A percentile compares a stretch with the other conserved stretches of the same genome.
phyloP scores from a whole-genome alignment of 2,113 vertebrate species.

The Daphoenositta chrysoptera region DNA sequence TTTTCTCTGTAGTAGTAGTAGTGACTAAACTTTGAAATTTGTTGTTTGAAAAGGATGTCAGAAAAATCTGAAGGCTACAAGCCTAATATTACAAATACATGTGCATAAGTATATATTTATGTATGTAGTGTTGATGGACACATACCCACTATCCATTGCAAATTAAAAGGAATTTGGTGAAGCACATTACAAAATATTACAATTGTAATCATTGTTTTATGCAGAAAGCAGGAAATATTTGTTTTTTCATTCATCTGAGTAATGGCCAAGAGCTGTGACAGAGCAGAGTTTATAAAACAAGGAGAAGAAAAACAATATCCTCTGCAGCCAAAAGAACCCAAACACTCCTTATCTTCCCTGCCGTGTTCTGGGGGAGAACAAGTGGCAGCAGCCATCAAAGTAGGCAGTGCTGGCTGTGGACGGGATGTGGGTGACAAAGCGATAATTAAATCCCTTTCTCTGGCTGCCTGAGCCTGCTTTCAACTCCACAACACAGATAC shows the following conservation, averaged over 20 bases:
- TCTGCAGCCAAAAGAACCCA: not conserved
- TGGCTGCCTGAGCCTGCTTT: not conserved
- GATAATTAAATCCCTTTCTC: conserved; percentile 24
- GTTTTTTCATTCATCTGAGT: not conserved
- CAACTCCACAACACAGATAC: not conserved
- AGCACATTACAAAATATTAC: not conserved
- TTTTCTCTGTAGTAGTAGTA: not conserved
- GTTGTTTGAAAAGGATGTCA: not conserved
- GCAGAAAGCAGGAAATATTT: not conserved
- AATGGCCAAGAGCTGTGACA: not conserved
- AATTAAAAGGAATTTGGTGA: not conserved
- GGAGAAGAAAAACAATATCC: not conserved
- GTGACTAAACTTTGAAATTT: not conserved
- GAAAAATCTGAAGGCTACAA: not conserved
- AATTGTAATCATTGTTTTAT: not conserved
- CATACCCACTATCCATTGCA: not conserved
- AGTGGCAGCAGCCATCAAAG: not conserved
- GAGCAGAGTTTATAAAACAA: not conserved
- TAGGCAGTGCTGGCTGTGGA: not conserved
- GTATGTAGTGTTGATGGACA: not conserved
- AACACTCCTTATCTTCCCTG: not conserved
- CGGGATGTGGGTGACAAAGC: not conserved
- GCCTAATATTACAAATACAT: not conserved
- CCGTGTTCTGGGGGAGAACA: not conserved
- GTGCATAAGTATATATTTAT: not conserved